A percentile compares a stretch with the other conserved stretches of the same genome.
Evolutionary conservation across 1,140 invertebrate genomes (phyloP).

Genomic region (Anastatus disparis): DNA sequence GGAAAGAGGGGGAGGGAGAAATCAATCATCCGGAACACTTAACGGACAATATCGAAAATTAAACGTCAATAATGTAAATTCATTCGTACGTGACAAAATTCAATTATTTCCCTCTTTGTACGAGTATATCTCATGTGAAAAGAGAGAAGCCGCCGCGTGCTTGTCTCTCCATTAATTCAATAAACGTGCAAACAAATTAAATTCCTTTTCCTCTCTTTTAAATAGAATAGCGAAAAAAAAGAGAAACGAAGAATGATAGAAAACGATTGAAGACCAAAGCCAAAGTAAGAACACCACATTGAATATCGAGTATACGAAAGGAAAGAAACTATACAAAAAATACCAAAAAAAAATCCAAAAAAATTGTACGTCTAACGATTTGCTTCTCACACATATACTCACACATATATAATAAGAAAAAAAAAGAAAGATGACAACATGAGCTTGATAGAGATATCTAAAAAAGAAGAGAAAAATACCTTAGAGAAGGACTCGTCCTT

Average conservation of each 20-base stretch:
- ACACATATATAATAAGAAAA: background rate
- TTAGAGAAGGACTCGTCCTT: background rate
- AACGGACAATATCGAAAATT: conserved; percentile 2
- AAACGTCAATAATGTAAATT: conserved; percentile 15
- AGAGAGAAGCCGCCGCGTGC: no score
- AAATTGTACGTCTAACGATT: conserved; percentile 4
- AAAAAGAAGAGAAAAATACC: background rate
- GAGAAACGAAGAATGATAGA: no score
- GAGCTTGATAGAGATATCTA: background rate
- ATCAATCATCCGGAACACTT: conserved; percentile 7
- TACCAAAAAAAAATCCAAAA: background rate
- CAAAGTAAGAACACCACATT: no score
- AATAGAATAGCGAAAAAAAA: background rate
- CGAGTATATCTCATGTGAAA: no score
- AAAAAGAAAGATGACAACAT: background rate
- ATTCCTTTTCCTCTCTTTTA: no score
- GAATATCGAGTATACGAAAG: no score
- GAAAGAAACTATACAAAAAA: background rate
- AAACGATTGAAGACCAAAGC: no score
- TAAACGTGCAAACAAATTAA: conserved; percentile 17
- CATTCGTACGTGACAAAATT: background rate
- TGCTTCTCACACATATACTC: no score
- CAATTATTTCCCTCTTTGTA: conserved; percentile 9
- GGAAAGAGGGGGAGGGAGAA: no score
- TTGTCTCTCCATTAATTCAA: conserved; percentile 6